Evolutionary conservation across 2,888 invertebrate genomes (phyloP), one percentile per base, ranked within the genome.

Genomic region (Apamea epomidion): DNA sequence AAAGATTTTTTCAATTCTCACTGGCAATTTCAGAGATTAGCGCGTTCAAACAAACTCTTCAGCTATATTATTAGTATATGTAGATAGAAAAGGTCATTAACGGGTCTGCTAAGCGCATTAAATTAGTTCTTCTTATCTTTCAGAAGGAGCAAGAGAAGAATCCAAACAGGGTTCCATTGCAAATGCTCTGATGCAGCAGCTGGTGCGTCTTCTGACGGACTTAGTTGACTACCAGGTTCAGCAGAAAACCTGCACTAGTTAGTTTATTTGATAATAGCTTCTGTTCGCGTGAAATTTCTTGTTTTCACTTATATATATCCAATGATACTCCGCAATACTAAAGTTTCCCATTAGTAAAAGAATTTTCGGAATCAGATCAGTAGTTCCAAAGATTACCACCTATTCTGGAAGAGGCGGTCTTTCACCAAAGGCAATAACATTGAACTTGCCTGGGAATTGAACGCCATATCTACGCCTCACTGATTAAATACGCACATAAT

Each of bases 201-300:
- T 97, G 8, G 93, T 96, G 0, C 88, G 90, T 7, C 91, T 97
- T 18, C 94, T 97, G 93, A 90, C 93, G 0, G 96, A 96, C 2
- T 88, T 97, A 37, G 94, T 97, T 0, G 94, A 96, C 72, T 94
- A 92, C 48, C 95, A 96, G 84, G 96, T 97, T 0, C 93, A 95
- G 64, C 94, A 95, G 88, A 94, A 93, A 83, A 96, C 96, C 0
- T 96, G 97, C 69, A 86, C 93, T 0, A 93, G 97, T 97, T 77
- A 93, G 94, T 90, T 58, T 8, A 21, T 45, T 54, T 21, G 1
- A 2, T 51, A 21, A 2, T 62, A 16, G 2, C 29, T 29, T 7
- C 29, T 62, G 16, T 1, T 29, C 7, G 1, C 62, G 7, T n/a
- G 60, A 4, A 12, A 14, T 60, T 29, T 60, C 5, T 54, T 60